Percentiles rank a stretch among this genome's conserved stretches.
These are phyloP conservation scores for Cherax destructor DNA, from an alignment of 1,140 invertebrate genomes.

Conservation along the genomic window DNA sequence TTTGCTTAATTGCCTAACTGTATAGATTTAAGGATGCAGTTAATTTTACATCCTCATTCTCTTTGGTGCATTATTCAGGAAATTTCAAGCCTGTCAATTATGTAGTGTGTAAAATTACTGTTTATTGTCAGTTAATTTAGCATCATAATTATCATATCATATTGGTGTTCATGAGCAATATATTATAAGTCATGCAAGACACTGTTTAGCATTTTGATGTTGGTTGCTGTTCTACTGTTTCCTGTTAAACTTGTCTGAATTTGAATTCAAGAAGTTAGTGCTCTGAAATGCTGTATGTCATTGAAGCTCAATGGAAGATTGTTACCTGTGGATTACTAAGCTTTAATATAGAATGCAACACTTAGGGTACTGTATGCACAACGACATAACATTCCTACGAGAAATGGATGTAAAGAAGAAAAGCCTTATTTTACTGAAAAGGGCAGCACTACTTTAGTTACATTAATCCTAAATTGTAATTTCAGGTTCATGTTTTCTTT, in stretches of 20 bases:
- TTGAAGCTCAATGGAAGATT: conserved; percentile 62
- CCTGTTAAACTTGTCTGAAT: conserved; percentile 54
- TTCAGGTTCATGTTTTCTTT: not conserved
- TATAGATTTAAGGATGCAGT: conserved; percentile 16
- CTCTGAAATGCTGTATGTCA: conserved; percentile 44
- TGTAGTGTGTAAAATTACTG: conserved; percentile 51
- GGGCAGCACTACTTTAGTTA: not conserved
- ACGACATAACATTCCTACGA: not conserved
- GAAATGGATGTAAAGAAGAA: not conserved
- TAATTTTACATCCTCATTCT: conserved; percentile 30
- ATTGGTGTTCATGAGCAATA: conserved; percentile 65
- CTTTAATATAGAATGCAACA: conserved; percentile 59
- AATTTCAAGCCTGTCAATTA: conserved; percentile 36
- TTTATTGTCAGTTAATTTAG: conserved; percentile 55
- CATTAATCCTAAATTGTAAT: not conserved
- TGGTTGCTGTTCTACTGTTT: conserved; percentile 56
- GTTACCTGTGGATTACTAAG: conserved; percentile 37
- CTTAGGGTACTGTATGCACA: conserved; percentile 4
- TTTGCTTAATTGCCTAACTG: conserved; percentile 27
- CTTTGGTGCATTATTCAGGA: conserved; percentile 61
- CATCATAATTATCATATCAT: conserved; percentile 56
- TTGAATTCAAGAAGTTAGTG: conserved; percentile 40
- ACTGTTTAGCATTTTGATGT: conserved; percentile 50
- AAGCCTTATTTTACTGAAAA: not conserved
- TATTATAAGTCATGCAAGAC: conserved; percentile 54